Conservation (phyloP, 2,113 vertebrate genomes). For the Crotalus helleri region DNA sequence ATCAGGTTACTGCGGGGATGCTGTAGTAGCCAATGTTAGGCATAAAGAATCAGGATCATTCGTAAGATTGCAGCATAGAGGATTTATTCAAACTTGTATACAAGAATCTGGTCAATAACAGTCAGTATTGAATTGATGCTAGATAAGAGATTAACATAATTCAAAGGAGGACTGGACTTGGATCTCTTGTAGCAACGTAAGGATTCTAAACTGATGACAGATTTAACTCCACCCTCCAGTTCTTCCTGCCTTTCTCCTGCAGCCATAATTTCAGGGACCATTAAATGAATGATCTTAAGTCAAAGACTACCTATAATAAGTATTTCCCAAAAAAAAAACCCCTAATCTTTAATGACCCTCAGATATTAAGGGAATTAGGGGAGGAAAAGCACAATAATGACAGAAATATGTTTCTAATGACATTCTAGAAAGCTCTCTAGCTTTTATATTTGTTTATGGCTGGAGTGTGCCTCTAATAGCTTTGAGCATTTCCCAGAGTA, state of each 20-base stretch:
- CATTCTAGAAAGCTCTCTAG: conserved; percentile 4
- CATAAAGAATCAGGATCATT: not conserved
- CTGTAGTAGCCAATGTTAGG: not conserved
- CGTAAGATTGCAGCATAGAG: not conserved
- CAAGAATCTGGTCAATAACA: not conserved
- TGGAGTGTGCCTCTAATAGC: not conserved
- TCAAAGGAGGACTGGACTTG: not conserved
- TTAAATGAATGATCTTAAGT: not conserved
- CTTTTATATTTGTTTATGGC: conserved; percentile 5
- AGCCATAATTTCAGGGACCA: not conserved
- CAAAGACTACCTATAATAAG: not conserved
- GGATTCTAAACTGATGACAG: not conserved
- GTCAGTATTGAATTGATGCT: not conserved
- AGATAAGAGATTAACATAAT: not conserved
- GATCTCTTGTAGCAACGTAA: not conserved
- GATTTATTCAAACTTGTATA: not conserved
- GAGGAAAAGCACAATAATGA: not conserved
- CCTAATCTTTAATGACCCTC: not conserved
- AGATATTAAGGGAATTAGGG: not conserved
- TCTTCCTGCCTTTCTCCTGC: not conserved
- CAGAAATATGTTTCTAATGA: conserved; percentile 15
- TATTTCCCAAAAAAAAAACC: not conserved
- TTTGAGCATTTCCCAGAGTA: not conserved
- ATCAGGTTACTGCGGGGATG: not conserved
- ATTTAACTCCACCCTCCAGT: not conserved